phyloP scores from a whole-genome alignment of 1,140 invertebrate species.

The Hydropsyche tenuis region DNA sequence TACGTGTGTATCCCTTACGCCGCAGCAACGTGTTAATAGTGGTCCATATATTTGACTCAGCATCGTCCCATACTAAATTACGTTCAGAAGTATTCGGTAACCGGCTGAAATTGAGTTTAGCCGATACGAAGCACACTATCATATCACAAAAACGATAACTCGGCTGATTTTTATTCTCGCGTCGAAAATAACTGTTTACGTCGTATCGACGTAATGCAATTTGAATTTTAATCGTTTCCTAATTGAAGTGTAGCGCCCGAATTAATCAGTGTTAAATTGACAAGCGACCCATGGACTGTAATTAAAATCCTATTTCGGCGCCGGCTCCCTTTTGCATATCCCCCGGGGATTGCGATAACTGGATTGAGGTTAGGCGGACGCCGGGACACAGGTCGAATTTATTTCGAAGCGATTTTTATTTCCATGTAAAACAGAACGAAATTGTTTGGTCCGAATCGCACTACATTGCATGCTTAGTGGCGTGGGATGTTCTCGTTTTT shows the following conservation, averaged over 20 bases:
- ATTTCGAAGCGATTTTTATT: conserved; percentile 4
- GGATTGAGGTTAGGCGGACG: conserved; percentile 45
- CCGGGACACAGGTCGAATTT: conserved; percentile 36
- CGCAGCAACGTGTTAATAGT: conserved; percentile 34
- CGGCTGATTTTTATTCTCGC: too few species aligned
- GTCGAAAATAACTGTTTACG: background rate
- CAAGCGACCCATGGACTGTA: conserved; percentile 46
- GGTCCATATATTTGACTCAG: conserved; percentile 28
- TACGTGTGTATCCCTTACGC: conserved; percentile 25
- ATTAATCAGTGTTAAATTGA: conserved; percentile 47
- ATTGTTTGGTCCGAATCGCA: too few species aligned
- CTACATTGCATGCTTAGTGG: too few species aligned
- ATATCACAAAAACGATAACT: too few species aligned
- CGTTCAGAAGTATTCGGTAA: background rate
- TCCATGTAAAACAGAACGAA: too few species aligned
- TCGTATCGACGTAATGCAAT: conserved; percentile 15
- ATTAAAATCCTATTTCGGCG: conserved; percentile 47
- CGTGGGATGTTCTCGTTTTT: too few species aligned
- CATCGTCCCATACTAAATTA: conserved; percentile 12
- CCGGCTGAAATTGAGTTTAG: conserved; percentile 3
- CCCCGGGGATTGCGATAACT: conserved; percentile 30
- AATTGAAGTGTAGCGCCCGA: conserved; percentile 31
- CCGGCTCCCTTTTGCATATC: conserved; percentile 38
- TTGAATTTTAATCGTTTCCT: conserved; percentile 34
- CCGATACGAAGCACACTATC: too few species aligned